Base-by-base conservation (phyloP, 2,797 vertebrate genomes). In the Hephaestus fuliginosus region DNA sequence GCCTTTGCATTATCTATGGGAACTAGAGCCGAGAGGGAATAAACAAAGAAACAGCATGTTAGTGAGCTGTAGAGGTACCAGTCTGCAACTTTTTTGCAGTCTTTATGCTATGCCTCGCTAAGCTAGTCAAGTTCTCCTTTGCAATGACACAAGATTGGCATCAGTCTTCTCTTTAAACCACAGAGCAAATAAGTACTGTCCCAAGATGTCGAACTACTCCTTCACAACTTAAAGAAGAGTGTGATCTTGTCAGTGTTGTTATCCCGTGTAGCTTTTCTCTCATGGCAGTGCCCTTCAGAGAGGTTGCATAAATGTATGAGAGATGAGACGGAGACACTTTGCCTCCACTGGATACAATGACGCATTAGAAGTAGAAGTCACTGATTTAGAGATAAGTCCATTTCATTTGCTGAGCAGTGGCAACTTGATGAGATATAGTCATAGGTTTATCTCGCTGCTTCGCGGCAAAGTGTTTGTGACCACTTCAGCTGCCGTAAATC, bases 401-500 rank as follows among this genome's bases (percentile, higher is more conserved):
- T 88, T 90, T 86, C 17, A 84, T 84, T 90, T 76, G 80, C 86
- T 14, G 81, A 75, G 70, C 58, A 39, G 55, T 44, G 71, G 48
- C 57, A 51, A 28, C 5, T 33, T 2, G 14, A 61, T 86, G 87
- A 93, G 82, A 85, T 78, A 84, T n/a, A 80, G 67, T 71, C 63
- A 57, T 46, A 62, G 57, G 83, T 89, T 88, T 89, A 88, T 81
- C 17, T 25, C 14, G 15, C 48, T 12, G 43, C 68, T 67, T 33
- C 14, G 2, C 5, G 44, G 52, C 15, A 25, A 28, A 66, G 85
- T 72, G 77, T 87, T 82, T 86, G 80, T 70, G 75, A 83, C 84
- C 78, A 85, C 76, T 91, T 84, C 58, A 82, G 76, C 69, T 63
- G 85, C 87, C 52, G 82, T 93, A 90, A 90, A 91, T 93, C 90